A percentile compares a stretch with the other conserved stretches of the same genome.
These are phyloP conservation scores for Myiozetetes cayanensis DNA, from an alignment of 2,113 vertebrate species.

Conservation along the genomic window DNA sequence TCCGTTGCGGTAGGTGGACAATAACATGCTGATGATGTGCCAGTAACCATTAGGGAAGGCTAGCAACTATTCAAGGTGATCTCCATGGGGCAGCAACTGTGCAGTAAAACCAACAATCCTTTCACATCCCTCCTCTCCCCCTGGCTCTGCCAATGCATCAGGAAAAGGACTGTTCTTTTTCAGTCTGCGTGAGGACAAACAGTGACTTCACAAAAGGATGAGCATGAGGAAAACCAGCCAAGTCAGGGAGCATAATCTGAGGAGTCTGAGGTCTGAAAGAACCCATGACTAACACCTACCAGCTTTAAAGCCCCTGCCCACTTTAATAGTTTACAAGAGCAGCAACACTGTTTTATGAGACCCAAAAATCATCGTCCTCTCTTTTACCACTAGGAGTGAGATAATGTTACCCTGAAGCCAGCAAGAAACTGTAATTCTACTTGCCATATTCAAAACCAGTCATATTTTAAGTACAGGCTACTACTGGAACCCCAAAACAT, in stretches of 20 bases:
- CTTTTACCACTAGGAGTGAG: neutral
- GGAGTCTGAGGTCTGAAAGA: neutral
- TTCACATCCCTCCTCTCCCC: neutral
- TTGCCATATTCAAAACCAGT: neutral
- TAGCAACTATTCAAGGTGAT: neutral
- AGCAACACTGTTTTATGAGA: neutral
- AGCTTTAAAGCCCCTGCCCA: neutral
- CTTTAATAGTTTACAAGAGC: neutral
- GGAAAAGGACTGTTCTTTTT: neutral
- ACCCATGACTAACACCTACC: neutral
- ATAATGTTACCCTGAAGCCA: neutral
- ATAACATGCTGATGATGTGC: fast-evolving
- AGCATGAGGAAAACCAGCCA: neutral
- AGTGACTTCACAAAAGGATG: neutral
- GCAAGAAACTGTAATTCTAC: neutral
- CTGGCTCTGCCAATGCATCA: neutral
- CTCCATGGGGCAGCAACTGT: neutral
- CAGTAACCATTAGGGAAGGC: neutral
- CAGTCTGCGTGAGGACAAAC: neutral
- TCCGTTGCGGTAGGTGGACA: neutral
- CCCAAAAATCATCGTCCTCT: neutral
- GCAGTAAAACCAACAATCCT: neutral
- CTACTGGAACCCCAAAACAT: neutral
- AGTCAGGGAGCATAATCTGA: neutral
- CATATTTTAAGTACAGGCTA: neutral